phyloP scores from a whole-genome alignment of 2,113 vertebrate species.

The Nerophis ophidion region DNA sequence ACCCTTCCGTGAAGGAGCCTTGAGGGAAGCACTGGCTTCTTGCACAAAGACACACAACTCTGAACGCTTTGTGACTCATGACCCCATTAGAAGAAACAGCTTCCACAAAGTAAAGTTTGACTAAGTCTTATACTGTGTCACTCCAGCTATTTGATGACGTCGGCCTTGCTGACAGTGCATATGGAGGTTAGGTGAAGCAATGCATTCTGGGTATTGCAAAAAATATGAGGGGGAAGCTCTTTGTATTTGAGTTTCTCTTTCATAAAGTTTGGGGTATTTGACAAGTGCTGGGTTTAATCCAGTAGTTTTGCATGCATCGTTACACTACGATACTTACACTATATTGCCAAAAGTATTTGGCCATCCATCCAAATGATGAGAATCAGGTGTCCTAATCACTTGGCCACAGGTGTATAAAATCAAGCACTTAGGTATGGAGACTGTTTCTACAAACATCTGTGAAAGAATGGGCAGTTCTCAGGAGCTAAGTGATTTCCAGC shows the following conservation, averaged over 20 bases:
- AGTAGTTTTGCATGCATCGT: too few relatives aligned
- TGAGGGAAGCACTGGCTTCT: slow-evolving; percentile 51
- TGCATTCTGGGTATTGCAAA: slow-evolving; percentile 11
- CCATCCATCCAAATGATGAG: too few relatives aligned
- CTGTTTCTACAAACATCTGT: too few relatives aligned
- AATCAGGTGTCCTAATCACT: too few relatives aligned
- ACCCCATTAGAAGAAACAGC: slow-evolving; percentile 33
- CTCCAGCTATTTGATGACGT: slow-evolving; percentile 21
- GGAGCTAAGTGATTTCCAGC: too few relatives aligned
- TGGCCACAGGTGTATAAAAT: too few relatives aligned
- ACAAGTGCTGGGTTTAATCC: not conserved
- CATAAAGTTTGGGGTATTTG: slow-evolving; percentile 1
- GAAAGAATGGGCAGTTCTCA: too few relatives aligned
- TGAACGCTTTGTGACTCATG: slow-evolving; percentile 60
- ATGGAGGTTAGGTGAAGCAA: slow-evolving; percentile 11
- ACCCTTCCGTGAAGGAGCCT: slow-evolving; percentile 53
- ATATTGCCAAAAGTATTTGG: too few relatives aligned
- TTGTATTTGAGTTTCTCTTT: not conserved
- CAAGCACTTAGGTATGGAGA: too few relatives aligned
- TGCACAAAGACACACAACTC: slow-evolving; percentile 19
- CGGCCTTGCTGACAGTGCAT: slow-evolving; percentile 5
- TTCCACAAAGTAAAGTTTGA: slow-evolving; percentile 26
- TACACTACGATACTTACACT: too few relatives aligned
- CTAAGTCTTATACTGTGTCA: slow-evolving; percentile 14
- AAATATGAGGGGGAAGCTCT: not conserved